phyloP scores from a whole-genome alignment of 2,888 invertebrate species.

The Melikaiella ostensackeni region DNA sequence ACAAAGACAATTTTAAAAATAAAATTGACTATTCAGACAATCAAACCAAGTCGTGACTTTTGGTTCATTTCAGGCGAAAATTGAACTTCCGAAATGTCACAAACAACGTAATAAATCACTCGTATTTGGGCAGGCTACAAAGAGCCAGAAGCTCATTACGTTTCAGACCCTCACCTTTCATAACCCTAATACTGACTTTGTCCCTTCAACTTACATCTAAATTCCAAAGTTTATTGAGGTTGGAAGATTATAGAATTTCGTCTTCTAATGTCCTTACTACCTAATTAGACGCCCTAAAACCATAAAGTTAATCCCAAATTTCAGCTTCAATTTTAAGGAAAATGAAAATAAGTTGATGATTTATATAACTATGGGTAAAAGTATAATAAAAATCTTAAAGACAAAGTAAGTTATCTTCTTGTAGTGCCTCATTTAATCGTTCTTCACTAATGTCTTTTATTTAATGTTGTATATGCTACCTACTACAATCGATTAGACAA shows the following conservation, averaged over 20 bases:
- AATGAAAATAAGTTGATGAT: neutral
- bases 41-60: neutral
- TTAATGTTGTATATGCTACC: no score
- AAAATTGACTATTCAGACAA: neutral
- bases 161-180: slow-evolving; percentile 25
- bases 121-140: neutral
- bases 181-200: slow-evolving; percentile 4
- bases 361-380: no score
- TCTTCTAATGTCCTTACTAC: neutral
- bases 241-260: neutral
- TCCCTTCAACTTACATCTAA: neutral
- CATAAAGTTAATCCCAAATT: neutral
- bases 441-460: no score
- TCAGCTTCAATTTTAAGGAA: neutral
- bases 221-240: neutral
- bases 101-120: slow-evolving; percentile 7
- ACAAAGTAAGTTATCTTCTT: no score
- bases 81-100: neutral
- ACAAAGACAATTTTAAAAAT: neutral
- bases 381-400: no score
- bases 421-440: no score
- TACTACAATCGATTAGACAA: neutral
- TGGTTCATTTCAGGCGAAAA: neutral
- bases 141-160: slow-evolving; percentile 11
- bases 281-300: neutral